A percentile compares a stretch with the other conserved stretches of the same genome.
Evolutionary conservation across 2,888 invertebrate species (phyloP).

Genomic region (Icerya purchasi): DNA sequence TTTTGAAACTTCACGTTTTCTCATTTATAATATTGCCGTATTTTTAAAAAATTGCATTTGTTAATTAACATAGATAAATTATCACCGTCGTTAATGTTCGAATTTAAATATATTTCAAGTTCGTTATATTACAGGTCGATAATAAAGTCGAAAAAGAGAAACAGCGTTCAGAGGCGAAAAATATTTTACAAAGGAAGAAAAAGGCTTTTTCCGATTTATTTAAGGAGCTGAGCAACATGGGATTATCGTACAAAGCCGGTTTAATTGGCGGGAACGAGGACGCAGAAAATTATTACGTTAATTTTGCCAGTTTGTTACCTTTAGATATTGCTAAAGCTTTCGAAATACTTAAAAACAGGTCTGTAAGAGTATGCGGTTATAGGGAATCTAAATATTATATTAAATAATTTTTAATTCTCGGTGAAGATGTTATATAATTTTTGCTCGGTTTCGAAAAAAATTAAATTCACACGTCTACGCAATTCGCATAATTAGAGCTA

Average conservation of each 20-base stretch:
- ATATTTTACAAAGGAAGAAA: constrained; percentile 62
- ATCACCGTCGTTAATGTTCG: no score
- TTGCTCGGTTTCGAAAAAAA: neutral
- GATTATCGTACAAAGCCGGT: constrained; percentile 64
- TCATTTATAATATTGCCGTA: no score
- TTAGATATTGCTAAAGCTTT: constrained; percentile 41
- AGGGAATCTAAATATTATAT: no score
- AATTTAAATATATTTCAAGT: no score
- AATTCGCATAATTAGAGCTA: neutral
- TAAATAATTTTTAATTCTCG: no score
- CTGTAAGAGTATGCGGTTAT: no score
- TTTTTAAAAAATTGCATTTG: no score
- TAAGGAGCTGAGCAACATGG: constrained; percentile 47
- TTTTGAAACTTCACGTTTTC: no score
- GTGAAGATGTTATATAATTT: no score
- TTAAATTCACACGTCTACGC: neutral
- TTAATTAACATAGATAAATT: no score
- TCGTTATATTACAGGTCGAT: constrained; percentile 26
- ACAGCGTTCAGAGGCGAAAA: constrained; percentile 57
- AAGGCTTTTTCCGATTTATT: constrained; percentile 70
- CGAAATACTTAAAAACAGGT: no score
- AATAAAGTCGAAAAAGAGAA: constrained; percentile 38
- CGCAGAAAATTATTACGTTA: constrained; percentile 18
- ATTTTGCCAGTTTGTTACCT: constrained; percentile 33
- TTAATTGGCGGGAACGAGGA: constrained; percentile 23